These are phyloP conservation scores for Odontothrips loti DNA, from an alignment of 2,888 invertebrate genomes.

Conservation along the genomic window DNA sequence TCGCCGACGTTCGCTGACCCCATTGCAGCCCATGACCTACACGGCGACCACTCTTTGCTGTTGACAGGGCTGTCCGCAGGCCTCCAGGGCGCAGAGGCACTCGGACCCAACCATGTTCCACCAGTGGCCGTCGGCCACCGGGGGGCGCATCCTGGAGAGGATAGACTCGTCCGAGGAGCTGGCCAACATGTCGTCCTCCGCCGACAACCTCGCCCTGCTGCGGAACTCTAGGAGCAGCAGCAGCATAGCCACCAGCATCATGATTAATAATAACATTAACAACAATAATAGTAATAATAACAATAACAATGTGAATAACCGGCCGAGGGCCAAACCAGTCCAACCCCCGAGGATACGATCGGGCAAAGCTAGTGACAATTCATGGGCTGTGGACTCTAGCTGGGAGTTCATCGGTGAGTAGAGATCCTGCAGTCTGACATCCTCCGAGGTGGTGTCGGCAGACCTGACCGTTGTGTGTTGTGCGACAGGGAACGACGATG, in stretches of 20 bases:
- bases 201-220: slow-evolving; percentile 59
- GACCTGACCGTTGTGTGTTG: neutral
- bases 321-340: slow-evolving; percentile 64
- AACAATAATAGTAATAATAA: neutral
- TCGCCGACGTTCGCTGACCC: slow-evolving; percentile 27
- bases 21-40: too few species aligned
- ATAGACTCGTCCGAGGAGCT: slow-evolving; percentile 46
- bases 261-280: neutral
- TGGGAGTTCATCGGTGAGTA: slow-evolving; percentile 82
- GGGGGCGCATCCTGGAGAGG: slow-evolving; percentile 45
- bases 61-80: slow-evolving; percentile 27
- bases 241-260: slow-evolving; percentile 30
- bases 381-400: slow-evolving; percentile 84
- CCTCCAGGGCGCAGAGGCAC: slow-evolving; percentile 46
- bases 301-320: slow-evolving; percentile 33
- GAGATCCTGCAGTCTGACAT: slow-evolving; percentile 38
- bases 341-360: slow-evolving; percentile 60
- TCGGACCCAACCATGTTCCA: slow-evolving; percentile 50
- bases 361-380: slow-evolving; percentile 48
- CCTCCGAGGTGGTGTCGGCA: too few species aligned
- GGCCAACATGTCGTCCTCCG: slow-evolving; percentile 57
- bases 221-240: slow-evolving; percentile 39
- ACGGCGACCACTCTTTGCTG: too few species aligned
- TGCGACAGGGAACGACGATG: slow-evolving; percentile 51
- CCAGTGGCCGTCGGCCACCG: slow-evolving; percentile 43